These are phyloP conservation scores for Idaea straminata DNA, from an alignment of 2,888 invertebrate genomes.

Conservation along the genomic window DNA sequence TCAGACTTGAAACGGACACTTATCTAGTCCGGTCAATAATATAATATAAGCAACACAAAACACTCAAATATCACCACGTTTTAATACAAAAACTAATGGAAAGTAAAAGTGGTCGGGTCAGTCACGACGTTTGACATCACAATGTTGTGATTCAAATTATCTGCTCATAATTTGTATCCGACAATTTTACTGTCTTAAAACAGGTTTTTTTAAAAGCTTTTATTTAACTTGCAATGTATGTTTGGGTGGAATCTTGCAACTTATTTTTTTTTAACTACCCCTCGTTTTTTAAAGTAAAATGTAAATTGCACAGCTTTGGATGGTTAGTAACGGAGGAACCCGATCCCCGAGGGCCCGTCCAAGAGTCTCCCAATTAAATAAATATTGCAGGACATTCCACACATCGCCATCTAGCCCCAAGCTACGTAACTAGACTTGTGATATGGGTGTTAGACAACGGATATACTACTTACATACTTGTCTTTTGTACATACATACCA, in stretches of 20 bases:
- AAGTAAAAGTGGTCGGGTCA: slow-evolving; percentile 24
- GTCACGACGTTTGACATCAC: slow-evolving; percentile 18
- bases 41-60: not conserved
- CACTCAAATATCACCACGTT: not conserved
- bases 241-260: too few relatives aligned
- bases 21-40: not conserved
- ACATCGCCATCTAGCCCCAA: too few relatives aligned
- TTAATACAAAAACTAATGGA: not conserved
- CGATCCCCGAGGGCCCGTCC: too few relatives aligned
- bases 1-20: not conserved
- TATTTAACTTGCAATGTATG: too few relatives aligned
- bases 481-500: too few relatives aligned
- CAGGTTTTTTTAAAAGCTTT: not conserved
- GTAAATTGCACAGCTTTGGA: not conserved
- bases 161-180: slow-evolving; percentile 19
- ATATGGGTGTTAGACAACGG: too few relatives aligned
- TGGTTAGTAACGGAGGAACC: not conserved
- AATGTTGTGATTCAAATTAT: slow-evolving; percentile 19
- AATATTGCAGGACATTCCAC: too few relatives aligned
- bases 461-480: too few relatives aligned
- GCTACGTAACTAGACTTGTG: too few relatives aligned
- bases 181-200: slow-evolving; percentile 18
- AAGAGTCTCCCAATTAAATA: too few relatives aligned
- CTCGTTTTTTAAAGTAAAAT: not conserved
- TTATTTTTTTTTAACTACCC: too few relatives aligned